Evolutionary conservation across 1,140 invertebrate genomes (phyloP).

Genomic region (Drosophila pectinifera): DNA sequence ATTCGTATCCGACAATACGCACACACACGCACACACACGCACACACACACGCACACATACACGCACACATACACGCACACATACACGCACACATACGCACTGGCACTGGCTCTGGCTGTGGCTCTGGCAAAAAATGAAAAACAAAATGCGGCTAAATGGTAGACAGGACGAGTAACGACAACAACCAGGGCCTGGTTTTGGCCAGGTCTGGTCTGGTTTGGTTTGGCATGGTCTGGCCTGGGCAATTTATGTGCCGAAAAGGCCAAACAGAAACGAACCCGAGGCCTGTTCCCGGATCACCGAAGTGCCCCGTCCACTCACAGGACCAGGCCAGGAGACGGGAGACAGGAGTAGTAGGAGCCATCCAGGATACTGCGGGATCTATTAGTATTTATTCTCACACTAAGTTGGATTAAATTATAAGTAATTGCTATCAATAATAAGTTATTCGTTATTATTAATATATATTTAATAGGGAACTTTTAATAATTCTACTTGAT

Average conservation of each 20-base stretch:
- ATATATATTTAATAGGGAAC: too few relatives aligned
- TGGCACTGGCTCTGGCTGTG: not conserved
- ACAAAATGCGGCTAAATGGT: constrained; percentile 74
- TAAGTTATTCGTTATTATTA: too few relatives aligned
- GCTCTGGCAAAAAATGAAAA: constrained; percentile 24
- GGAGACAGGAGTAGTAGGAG: not conserved
- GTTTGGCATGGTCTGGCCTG: constrained; percentile 28
- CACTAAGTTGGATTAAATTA: too few relatives aligned
- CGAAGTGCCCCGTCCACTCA: constrained; percentile 9
- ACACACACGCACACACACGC: constrained; percentile 19
- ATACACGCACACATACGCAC: constrained; percentile 16
- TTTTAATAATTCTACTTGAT: too few relatives aligned
- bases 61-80: constrained; percentile 16
- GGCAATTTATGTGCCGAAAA: constrained; percentile 68
- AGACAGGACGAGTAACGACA: constrained; percentile 59
- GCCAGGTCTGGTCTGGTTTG: constrained; percentile 16
- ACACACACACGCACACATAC: constrained; percentile 14
- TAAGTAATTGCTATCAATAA: too few relatives aligned
- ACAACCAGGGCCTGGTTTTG: constrained; percentile 32
- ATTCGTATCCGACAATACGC: constrained; percentile 8
- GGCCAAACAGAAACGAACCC: constrained; percentile 48
- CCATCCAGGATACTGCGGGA: not conserved
- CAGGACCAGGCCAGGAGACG: not conserved
- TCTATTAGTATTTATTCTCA: too few relatives aligned
- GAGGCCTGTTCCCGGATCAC: constrained; percentile 38